A percentile compares a stretch with the other conserved stretches of the same genome.
These are phyloP conservation scores for Poecilia velifera DNA, from an alignment of 2,797 vertebrate species.

Conservation along the genomic window DNA sequence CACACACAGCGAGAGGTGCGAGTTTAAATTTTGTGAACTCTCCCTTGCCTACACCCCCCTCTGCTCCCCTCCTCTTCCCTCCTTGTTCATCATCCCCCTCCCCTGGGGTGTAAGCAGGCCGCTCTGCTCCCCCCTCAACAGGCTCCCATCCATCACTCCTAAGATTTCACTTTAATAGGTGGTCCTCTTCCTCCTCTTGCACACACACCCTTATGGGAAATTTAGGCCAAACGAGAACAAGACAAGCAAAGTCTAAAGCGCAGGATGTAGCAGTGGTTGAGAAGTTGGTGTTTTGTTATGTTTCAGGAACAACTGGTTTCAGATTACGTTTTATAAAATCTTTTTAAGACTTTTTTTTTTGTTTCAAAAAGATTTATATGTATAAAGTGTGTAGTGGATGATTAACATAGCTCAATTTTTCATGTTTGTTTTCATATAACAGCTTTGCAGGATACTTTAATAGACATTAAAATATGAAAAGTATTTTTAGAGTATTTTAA, in stretches of 20 bases:
- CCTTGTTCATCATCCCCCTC: conserved; percentile 69
- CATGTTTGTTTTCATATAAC: neutral
- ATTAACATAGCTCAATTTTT: neutral
- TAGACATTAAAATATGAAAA: neutral
- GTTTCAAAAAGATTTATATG: neutral
- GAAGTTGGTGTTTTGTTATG: conserved; percentile 9
- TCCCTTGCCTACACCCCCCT: conserved; percentile 15
- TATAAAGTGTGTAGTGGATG: neutral
- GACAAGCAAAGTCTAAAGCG: conserved; percentile 39
- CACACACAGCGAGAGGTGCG: conserved; percentile 68
- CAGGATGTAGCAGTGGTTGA: conserved; percentile 12
- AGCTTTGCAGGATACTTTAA: neutral
- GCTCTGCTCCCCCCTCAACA: conserved; percentile 69
- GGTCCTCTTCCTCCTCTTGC: conserved; percentile 71
- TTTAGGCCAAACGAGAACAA: conserved; percentile 35
- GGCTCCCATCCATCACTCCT: conserved; percentile 81
- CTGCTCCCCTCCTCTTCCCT: conserved; percentile 7
- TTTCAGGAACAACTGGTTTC: neutral
- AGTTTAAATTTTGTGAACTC: conserved; percentile 71
- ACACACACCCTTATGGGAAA: conserved; percentile 66
- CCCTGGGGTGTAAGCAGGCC: conserved; percentile 63
- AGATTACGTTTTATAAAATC: neutral
- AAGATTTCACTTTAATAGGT: conserved; percentile 81
- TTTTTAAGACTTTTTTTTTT: neutral
- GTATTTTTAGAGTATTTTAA: neutral